These are phyloP conservation scores for Psittacula echo DNA, from an alignment of 2,797 vertebrate genomes.

Conservation along the genomic window DNA sequence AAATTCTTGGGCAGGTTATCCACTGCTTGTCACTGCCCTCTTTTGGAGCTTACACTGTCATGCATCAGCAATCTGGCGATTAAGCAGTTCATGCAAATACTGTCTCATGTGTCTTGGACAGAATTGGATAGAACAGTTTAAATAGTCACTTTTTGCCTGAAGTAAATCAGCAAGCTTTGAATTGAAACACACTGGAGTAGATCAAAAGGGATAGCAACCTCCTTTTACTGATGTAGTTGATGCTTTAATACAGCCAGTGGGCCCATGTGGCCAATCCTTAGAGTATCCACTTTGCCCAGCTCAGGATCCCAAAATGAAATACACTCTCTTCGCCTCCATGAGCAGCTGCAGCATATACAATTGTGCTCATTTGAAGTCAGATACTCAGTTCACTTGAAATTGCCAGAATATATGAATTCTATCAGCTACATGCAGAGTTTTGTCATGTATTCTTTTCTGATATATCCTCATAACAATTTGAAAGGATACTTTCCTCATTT, in stretches of 20 bases:
- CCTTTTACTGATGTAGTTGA: not conserved
- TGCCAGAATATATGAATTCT: not conserved
- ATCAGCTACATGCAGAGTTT: not conserved
- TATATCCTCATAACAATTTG: not conserved
- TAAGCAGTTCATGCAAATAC: not conserved
- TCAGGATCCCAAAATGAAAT: not conserved
- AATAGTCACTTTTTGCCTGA: not conserved
- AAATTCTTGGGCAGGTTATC: not conserved
- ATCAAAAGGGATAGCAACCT: not conserved
- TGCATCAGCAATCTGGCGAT: not conserved
- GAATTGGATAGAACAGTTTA: not conserved
- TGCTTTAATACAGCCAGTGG: not conserved
- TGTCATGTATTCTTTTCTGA: not conserved
- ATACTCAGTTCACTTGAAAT: not conserved
- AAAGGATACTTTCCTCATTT: not conserved
- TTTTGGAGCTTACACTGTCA: not conserved
- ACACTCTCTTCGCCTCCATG: not conserved
- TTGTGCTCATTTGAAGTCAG: not conserved
- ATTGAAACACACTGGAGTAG: not conserved
- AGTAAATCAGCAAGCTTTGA: not conserved
- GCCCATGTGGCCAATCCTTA: not conserved
- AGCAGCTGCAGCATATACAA: not conserved
- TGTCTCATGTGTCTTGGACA: not conserved
- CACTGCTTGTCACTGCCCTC: not conserved
- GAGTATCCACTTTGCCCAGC: not conserved